These are phyloP conservation scores for Zaprionus tsacasi DNA, from an alignment of 1,140 invertebrate species.

Conservation along the genomic window DNA sequence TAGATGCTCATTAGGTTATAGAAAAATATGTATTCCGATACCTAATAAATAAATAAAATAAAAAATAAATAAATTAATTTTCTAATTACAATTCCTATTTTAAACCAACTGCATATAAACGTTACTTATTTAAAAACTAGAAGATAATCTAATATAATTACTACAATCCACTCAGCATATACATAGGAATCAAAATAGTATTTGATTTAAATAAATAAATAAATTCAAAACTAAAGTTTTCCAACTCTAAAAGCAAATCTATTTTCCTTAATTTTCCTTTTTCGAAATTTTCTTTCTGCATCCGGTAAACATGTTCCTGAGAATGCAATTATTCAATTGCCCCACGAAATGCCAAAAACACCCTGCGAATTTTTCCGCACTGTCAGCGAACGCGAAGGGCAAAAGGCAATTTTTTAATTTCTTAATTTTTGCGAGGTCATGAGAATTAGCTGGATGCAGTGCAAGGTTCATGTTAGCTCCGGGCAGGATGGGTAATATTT, in stretches of 20 bases:
- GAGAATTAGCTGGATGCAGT: constrained; percentile 65
- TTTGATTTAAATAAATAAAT: too few relatives aligned
- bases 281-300: background rate
- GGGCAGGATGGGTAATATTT: constrained; percentile 54
- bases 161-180: too few relatives aligned
- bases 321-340: constrained; percentile 77
- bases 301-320: constrained; percentile 25
- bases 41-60: too few relatives aligned
- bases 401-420: constrained; percentile 83
- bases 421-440: constrained; percentile 83
- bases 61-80: too few relatives aligned
- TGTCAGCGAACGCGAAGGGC: constrained; percentile 58
- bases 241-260: background rate
- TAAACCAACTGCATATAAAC: too few relatives aligned
- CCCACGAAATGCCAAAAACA: constrained; percentile 74
- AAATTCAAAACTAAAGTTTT: too few relatives aligned
- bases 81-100: too few relatives aligned
- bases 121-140: too few relatives aligned
- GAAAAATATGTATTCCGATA: too few relatives aligned
- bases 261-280: background rate
- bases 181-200: too few relatives aligned
- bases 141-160: too few relatives aligned
- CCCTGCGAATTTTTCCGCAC: constrained; percentile 70
- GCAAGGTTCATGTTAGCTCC: background rate
- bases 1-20: too few relatives aligned